These are phyloP conservation scores for Esperia sulphurella DNA, from an alignment of 2,888 invertebrate genomes.

Conservation along the genomic window DNA sequence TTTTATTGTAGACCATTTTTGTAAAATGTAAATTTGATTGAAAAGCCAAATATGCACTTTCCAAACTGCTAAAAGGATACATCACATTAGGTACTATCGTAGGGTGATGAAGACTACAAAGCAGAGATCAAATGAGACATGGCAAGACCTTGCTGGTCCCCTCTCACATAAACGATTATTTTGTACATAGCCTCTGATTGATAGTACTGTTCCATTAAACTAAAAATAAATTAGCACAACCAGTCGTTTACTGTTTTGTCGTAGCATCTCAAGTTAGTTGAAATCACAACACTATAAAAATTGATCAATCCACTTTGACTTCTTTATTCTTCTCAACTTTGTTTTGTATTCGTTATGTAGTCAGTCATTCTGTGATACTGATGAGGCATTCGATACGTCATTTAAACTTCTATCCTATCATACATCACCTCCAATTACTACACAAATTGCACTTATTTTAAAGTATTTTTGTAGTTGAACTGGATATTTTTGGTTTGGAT, in stretches of 20 bases:
- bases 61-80: conserved; percentile 55
- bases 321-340: too few species aligned
- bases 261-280: conserved; percentile 30
- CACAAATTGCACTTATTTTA: too few species aligned
- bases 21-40: conserved; percentile 38
- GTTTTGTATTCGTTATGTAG: too few species aligned
- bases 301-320: background rate
- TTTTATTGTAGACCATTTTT: conserved; percentile 39
- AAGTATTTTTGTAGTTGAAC: too few species aligned
- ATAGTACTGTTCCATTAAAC: conserved; percentile 57
- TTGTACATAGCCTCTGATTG: conserved; percentile 70
- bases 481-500: too few species aligned
- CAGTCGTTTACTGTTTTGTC: conserved; percentile 27
- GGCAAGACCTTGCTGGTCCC: conserved; percentile 61
- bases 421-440: too few species aligned
- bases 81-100: conserved; percentile 34
- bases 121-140: conserved; percentile 72
- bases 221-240: conserved; percentile 32
- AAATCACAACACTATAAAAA: background rate
- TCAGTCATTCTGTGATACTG: too few species aligned
- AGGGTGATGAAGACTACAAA: conserved; percentile 52
- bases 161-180: conserved; percentile 34
- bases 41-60: conserved; percentile 36
- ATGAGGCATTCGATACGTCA: too few species aligned
- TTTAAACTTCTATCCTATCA: too few species aligned